phyloP scores from a whole-genome alignment of 2,113 vertebrate genomes.

The Eretmochelys imbricata region DNA sequence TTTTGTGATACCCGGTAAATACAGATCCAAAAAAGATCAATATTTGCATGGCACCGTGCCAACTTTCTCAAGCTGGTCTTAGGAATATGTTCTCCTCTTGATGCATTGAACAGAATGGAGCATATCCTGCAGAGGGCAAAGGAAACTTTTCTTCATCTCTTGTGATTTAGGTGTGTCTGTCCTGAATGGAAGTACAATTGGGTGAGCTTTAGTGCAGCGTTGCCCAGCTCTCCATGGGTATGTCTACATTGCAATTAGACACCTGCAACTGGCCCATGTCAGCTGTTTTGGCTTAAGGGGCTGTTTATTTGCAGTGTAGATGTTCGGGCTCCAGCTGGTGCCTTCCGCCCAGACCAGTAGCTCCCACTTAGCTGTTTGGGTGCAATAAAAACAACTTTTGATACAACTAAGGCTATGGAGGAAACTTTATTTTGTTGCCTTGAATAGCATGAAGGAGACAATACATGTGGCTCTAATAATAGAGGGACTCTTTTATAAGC shows the following conservation, averaged over 20 bases:
- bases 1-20: not conserved
- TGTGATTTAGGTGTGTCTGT: not conserved
- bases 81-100: not conserved
- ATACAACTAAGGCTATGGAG: not conserved
- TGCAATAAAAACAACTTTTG: not conserved
- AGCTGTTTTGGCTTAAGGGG: not conserved
- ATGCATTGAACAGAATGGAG: not conserved
- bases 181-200: rapidly evolving
- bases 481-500: not conserved
- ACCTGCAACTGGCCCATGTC: not conserved
- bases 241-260: not conserved
- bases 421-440: not conserved
- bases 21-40: not conserved
- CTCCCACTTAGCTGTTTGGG: not conserved
- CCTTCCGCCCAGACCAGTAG: not conserved
- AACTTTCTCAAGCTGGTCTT: not conserved
- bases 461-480: not conserved
- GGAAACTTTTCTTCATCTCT: not conserved
- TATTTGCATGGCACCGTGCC: not conserved
- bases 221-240: not conserved
- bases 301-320: not conserved
- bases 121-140: not conserved
- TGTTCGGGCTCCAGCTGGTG: not conserved
- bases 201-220: not conserved
- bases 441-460: not conserved